phyloP scores from a whole-genome alignment of 1,140 invertebrate genomes.

The Saccostrea cuccullata region DNA sequence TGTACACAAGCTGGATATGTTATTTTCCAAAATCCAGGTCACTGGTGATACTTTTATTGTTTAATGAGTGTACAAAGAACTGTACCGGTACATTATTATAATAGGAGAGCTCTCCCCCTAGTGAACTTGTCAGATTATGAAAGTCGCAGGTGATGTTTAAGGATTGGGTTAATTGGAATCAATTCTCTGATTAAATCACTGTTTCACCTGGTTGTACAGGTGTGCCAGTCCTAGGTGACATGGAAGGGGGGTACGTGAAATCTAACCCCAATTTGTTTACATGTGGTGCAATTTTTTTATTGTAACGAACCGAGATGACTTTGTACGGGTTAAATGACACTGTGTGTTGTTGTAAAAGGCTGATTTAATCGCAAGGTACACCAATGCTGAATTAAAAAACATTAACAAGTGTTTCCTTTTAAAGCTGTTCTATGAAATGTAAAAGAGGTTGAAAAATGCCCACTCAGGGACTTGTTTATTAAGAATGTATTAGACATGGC shows the following conservation, averaged over 20 bases:
- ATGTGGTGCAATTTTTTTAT: slow-evolving; percentile 20
- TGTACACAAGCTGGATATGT: background rate
- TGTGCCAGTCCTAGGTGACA: slow-evolving; percentile 12
- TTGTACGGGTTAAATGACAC: background rate
- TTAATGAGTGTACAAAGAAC: background rate
- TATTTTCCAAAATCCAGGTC: background rate
- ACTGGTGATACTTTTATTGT: slow-evolving; percentile 13
- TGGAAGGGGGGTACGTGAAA: background rate
- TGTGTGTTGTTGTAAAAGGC: background rate
- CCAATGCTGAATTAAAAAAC: slow-evolving; percentile 19
- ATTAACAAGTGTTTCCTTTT: slow-evolving; percentile 17
- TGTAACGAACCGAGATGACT: background rate
- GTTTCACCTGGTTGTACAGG: background rate
- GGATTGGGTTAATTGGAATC: slow-evolving; percentile 15
- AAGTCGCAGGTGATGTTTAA: background rate
- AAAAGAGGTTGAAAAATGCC: slow-evolving; percentile 27
- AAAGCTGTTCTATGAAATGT: background rate
- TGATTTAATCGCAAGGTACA: background rate
- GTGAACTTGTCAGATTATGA: background rate
- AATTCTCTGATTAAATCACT: background rate
- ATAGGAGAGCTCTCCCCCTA: background rate
- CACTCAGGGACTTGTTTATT: slow-evolving; percentile 19
- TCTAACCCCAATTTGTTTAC: slow-evolving; percentile 5
- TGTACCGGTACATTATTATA: too few relatives aligned
- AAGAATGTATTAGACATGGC: slow-evolving; percentile 35